Conservation (phyloP, 2,113 vertebrate species). For the Hippocampus guttulatus region DNA sequence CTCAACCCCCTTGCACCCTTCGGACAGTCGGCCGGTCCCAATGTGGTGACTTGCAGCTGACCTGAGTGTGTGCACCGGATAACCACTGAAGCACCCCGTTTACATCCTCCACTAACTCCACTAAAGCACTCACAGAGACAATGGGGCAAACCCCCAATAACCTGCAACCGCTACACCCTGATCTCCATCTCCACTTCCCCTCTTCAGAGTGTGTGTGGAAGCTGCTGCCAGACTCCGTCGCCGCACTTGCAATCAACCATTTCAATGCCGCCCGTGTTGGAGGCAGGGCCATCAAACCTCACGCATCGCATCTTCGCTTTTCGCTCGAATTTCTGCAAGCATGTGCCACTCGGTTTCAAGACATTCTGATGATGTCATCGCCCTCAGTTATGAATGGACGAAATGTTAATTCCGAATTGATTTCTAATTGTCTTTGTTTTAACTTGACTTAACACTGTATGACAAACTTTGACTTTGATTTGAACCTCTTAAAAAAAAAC, state of each 20-base stretch:
- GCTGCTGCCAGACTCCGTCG: constrained; percentile 60
- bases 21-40: neutral
- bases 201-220: constrained; percentile 18
- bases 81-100: constrained; percentile 45
- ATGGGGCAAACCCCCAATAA: constrained; percentile 42
- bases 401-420: constrained; percentile 68
- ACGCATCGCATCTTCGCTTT: constrained; percentile 56
- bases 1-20: constrained; percentile 22
- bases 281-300: constrained; percentile 53
- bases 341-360: constrained; percentile 55
- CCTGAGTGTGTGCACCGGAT: constrained; percentile 40
- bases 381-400: constrained; percentile 60
- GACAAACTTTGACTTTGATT: constrained; percentile 64
- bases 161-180: constrained; percentile 15
- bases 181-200: constrained; percentile 7
- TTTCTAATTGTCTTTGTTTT: constrained; percentile 73
- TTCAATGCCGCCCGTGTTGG: constrained; percentile 45
- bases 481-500: constrained; percentile 64
- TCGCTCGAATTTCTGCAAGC: constrained; percentile 51
- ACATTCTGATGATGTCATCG: constrained; percentile 64
- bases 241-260: constrained; percentile 59
- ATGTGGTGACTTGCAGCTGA: constrained; percentile 25
- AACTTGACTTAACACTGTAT: constrained; percentile 76
- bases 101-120: constrained; percentile 68
- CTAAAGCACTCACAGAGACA: constrained; percentile 75